Base-by-base conservation (phyloP, 1,140 invertebrate species). In the Lordiphosa mommai region DNA sequence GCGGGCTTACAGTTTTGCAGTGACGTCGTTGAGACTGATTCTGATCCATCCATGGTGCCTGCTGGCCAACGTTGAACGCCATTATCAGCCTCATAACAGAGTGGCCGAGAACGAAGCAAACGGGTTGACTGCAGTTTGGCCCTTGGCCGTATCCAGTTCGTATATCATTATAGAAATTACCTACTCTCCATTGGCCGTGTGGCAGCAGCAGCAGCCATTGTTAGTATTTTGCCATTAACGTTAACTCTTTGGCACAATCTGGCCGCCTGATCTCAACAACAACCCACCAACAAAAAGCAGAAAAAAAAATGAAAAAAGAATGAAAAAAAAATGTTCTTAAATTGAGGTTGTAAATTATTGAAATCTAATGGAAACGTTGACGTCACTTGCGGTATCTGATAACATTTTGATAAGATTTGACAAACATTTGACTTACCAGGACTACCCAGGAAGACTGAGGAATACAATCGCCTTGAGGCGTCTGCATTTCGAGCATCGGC, bases 371-470 rank as follows among this genome's bases (percentile, higher is more conserved):
- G 44, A 82, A 82, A 67, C 46, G 55, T 65, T 67, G 76, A 71
- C 66, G 71, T 76, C 76, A 80, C 52, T 51, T 56, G 20, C 3
- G 50, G 40, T 51, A 37, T 33, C 23, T 68, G 69, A 61, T 79
- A 72, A 65, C 47, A 57, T 46, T 51, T 59, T 13, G 13, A 13
- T 8, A n/a, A 48, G 14, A 33, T 41, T 17, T 29, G 13, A 3
- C 6, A n/a, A n/a, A 12, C 7, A 14, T 47, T 38, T 8, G 2
- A 88, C 88, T 96, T 92, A 92, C 95, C 95, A 86, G 95, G 95
- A 92, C 94, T 96, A 89, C 94, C 95, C 89, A 96, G 93, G 92
- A 96, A 96, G 90, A 96, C 95, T 88, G 94, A 95, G 89, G 94
- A 95, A 90, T 96, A 96, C 66, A 96, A 93, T 89, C 95, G 92